phyloP scores from a whole-genome alignment of 2,888 invertebrate species.

The Lycocerus yunnanus region DNA sequence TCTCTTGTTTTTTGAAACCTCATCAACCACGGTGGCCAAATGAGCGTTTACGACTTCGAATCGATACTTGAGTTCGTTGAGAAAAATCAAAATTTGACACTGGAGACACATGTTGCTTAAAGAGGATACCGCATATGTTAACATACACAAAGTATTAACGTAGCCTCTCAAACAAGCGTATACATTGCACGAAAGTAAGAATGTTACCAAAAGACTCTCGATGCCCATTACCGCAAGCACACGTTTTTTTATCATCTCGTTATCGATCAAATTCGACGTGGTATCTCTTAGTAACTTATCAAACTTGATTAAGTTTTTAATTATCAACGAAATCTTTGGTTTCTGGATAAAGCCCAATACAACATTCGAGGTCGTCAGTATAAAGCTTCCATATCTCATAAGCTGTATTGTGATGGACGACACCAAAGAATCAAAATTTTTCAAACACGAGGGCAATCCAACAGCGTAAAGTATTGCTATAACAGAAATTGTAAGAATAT shows the following conservation, averaged over 20 bases:
- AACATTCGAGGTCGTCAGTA: not conserved
- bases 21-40: not conserved
- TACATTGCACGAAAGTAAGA: not conserved
- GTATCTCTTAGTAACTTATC: not conserved
- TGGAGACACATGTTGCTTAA: not conserved
- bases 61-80: conserved; percentile 1
- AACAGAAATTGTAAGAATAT: not conserved
- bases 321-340: not conserved
- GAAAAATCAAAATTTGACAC: conserved; percentile 3
- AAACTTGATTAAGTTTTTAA: not conserved
- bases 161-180: not conserved
- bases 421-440: not conserved
- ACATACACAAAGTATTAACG: not conserved
- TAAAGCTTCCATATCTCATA: not conserved
- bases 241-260: not conserved
- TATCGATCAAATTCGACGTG: not conserved
- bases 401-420: conserved; percentile 3
- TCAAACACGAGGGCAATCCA: not conserved
- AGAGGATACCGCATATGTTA: not conserved
- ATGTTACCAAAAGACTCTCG: not conserved
- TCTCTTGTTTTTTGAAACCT: not conserved
- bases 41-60: conserved; percentile 2
- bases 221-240: not conserved
- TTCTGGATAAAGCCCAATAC: not conserved
- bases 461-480: not conserved